Conservation (phyloP, 1,140 invertebrate species). For the Aphelenchoides fujianensis region DNA sequence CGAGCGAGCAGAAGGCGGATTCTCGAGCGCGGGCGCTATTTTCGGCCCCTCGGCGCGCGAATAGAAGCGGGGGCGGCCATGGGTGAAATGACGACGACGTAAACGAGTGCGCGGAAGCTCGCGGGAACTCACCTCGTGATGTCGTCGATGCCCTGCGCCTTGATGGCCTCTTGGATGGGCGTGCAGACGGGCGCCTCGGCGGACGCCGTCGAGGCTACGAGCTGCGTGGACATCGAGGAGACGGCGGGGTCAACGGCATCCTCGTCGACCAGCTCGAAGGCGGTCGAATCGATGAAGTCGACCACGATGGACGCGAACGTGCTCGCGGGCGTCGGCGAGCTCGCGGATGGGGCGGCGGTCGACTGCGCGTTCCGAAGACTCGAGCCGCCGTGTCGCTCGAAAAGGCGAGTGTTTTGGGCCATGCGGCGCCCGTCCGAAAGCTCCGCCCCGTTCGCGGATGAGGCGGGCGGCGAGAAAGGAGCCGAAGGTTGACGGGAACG, state of each 20-base stretch:
- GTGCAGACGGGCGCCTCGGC: constrained; percentile 26
- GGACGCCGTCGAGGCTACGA: background rate
- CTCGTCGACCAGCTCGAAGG: background rate
- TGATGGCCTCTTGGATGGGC: constrained; percentile 50
- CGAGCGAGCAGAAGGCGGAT: too few species aligned
- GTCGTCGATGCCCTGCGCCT: constrained; percentile 56
- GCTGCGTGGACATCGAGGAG: background rate
- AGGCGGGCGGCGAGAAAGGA: too few species aligned
- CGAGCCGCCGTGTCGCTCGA: constrained; percentile 8
- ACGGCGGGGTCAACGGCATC: too few species aligned
- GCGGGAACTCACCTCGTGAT: constrained; percentile 51
- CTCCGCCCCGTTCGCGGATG: too few species aligned
- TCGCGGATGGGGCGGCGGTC: background rate
- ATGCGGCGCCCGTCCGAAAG: too few species aligned
- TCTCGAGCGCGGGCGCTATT: too few species aligned
- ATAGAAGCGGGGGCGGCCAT: too few species aligned
- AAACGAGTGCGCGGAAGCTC: too few species aligned
- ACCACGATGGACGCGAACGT: background rate
- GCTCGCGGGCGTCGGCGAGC: background rate
- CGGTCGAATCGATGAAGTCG: constrained; percentile 4
- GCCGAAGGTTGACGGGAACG: too few species aligned
- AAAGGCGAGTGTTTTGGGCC: background rate
- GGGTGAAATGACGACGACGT: too few species aligned
- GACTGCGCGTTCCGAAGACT: background rate
- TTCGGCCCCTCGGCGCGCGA: too few species aligned